phyloP scores from a whole-genome alignment of 2,888 invertebrate species.

The Dasypolia templi region DNA sequence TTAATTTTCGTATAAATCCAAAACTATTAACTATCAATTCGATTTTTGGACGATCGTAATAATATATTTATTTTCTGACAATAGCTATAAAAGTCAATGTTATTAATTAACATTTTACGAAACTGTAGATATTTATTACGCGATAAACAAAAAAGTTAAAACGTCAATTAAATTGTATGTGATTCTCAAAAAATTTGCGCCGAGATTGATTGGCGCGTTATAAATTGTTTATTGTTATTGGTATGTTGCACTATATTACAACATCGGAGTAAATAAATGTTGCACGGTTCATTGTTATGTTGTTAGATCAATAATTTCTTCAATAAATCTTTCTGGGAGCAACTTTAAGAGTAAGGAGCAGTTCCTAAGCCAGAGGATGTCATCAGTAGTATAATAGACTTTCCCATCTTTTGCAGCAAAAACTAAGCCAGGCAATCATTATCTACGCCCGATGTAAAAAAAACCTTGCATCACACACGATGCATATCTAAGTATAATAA shows the following conservation, averaged over 20 bases:
- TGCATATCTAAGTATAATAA: slow-evolving; percentile 21
- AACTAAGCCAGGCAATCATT: too few species aligned
- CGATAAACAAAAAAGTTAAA: slow-evolving; percentile 54
- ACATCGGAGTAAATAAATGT: background rate
- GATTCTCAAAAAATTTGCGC: slow-evolving; percentile 43
- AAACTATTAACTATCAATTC: slow-evolving; percentile 49
- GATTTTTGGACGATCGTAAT: slow-evolving; percentile 56
- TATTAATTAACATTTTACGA: slow-evolving; percentile 62
- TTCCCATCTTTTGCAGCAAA: background rate
- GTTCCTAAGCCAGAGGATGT: background rate
- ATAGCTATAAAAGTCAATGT: slow-evolving; percentile 60
- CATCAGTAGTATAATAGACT: background rate
- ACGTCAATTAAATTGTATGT: slow-evolving; percentile 52
- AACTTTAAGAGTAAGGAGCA: background rate
- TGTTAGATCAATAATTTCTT: background rate
- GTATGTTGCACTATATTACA: slow-evolving; percentile 29
- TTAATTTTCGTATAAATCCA: slow-evolving; percentile 48
- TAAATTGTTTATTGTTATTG: slow-evolving; percentile 45
- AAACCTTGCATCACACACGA: slow-evolving; percentile 19
- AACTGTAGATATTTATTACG: slow-evolving; percentile 50
- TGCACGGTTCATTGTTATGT: background rate
- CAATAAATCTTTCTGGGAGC: background rate
- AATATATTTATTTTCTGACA: slow-evolving; percentile 53
- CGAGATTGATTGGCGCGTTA: slow-evolving; percentile 41
- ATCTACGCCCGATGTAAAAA: too few species aligned